A percentile compares a stretch with the other conserved stretches of the same genome.
Evolutionary conservation across 2,113 vertebrate species (phyloP).

Genomic region (Nothoprocta perdicaria): DNA sequence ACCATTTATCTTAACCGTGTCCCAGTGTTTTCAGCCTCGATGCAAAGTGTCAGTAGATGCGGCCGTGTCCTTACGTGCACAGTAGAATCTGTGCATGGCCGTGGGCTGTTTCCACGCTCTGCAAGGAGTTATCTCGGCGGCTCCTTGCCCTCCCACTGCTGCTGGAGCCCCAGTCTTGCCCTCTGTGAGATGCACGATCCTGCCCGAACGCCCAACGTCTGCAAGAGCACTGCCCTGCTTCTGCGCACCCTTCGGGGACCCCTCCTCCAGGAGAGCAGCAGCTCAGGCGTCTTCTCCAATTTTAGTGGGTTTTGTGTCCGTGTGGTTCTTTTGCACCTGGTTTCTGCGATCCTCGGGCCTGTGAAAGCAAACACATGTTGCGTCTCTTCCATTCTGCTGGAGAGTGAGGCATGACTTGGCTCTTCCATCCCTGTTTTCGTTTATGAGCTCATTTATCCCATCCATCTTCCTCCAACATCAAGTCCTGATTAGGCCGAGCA

Average conservation of each 20-base stretch:
- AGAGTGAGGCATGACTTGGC: neutral
- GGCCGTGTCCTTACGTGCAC: accelerated
- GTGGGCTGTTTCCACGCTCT: neutral
- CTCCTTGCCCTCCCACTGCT: neutral
- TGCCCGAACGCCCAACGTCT: neutral
- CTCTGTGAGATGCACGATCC: neutral
- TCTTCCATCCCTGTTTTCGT: conserved; percentile 42
- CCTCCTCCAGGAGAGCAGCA: neutral
- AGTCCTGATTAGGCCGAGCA: conserved; percentile 59
- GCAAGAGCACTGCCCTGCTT: neutral
- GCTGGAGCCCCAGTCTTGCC: neutral
- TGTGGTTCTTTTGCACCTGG: neutral
- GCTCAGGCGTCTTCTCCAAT: neutral
- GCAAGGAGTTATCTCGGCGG: neutral
- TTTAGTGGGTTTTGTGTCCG: neutral
- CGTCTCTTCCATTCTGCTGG: neutral
- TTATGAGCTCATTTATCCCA: conserved; percentile 37
- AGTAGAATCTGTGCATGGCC: neutral
- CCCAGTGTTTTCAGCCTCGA: neutral
- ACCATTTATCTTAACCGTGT: neutral
- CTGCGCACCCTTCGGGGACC: neutral
- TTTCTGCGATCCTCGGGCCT: neutral
- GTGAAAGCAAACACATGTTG: neutral
- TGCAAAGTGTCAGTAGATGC: neutral
- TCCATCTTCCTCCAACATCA: conserved; percentile 59